Conservation (phyloP, 1,140 invertebrate genomes). For the Sitophilus oryzae region DNA sequence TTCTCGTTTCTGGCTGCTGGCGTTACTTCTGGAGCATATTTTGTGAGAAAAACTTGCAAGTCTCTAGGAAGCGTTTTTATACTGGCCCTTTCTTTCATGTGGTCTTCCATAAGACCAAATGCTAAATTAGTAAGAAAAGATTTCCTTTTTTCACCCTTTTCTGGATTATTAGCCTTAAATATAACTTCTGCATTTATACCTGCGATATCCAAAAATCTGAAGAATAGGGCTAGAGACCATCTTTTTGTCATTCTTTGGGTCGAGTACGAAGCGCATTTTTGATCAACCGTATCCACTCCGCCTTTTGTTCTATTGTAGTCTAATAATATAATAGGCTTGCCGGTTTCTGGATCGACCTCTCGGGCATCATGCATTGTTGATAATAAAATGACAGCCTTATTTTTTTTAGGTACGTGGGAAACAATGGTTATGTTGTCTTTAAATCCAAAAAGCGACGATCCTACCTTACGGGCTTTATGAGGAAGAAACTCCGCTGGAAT, state of each 20-base stretch:
- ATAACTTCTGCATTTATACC: constrained; percentile 47
- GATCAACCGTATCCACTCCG: constrained; percentile 42
- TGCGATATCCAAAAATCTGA: constrained; percentile 49
- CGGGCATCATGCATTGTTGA: constrained; percentile 35
- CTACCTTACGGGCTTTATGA: constrained; percentile 22
- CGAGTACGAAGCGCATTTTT: constrained; percentile 26
- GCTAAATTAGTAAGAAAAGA: constrained; percentile 44
- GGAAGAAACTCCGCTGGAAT: constrained; percentile 37
- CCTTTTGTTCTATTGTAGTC: no score
- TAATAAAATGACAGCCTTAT: constrained; percentile 37
- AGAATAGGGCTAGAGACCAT: constrained; percentile 51
- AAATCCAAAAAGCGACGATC: constrained; percentile 36
- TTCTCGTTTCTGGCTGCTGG: constrained; percentile 4
- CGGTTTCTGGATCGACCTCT: constrained; percentile 23
- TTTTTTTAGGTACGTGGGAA: constrained; percentile 35
- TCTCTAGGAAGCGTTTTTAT: no score
- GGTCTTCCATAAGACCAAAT: constrained; percentile 41
- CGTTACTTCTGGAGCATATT: background rate
- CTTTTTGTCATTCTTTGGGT: constrained; percentile 46
- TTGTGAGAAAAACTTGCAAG: no score
- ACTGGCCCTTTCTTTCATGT: no score
- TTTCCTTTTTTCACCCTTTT: constrained; percentile 38
- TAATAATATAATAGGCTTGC: constrained; percentile 42
- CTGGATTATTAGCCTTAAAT: constrained; percentile 31
- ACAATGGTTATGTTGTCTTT: constrained; percentile 28